Evolutionary conservation across 2,888 invertebrate genomes (phyloP), one percentile per base, ranked within the genome.

Genomic region (Pseudococcus jackbeardsleyi): DNA sequence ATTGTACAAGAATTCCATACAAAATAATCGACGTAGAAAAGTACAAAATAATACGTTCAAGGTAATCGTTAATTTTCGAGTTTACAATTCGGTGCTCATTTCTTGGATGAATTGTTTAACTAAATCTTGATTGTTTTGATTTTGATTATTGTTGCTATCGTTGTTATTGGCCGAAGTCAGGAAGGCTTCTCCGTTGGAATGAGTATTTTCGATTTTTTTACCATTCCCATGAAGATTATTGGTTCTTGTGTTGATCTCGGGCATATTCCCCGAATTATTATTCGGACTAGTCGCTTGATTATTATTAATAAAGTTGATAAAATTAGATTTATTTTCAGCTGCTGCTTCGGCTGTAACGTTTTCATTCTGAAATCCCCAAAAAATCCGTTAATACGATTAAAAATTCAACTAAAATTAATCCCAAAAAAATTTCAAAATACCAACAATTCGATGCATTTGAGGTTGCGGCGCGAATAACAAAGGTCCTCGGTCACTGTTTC

Each of bases 41-140:
- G 17, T 72, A 72, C 17, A 72, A 72, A 72, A 72, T 72, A 72
- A 17, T 22, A 68, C 42, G 6, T 42, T 42, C 9, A 26, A 3
- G 17, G n/a, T 64, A 64, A 26, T 1, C 22, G 15, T 33, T 33
- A 17, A 33, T 33, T 72, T 68, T 68, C 7, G 7, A 17, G 15
- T 72, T 72, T 86, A 86, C 86, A 86, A 72, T 77, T 86, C 86
- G 22, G 86, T 86, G 46, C 86, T 86, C 86, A 86, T 86, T 48
- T 86, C 86, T 68, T 86, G 86, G 19, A 86, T 86, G 26, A 86
- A 86, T 50, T 86, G 86, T 48, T 86, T 86, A n/a, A 46, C 72
- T 68, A 42, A 48, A 72, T 72, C 72, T n/a, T 59, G 64, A 22
- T 22, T 42, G 33, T 26, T 46, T n/a, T 39, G 64, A 46, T 86